These are phyloP conservation scores for Drosophila ustulata DNA, from an alignment of 2,888 invertebrate genomes.

Conservation along the genomic window DNA sequence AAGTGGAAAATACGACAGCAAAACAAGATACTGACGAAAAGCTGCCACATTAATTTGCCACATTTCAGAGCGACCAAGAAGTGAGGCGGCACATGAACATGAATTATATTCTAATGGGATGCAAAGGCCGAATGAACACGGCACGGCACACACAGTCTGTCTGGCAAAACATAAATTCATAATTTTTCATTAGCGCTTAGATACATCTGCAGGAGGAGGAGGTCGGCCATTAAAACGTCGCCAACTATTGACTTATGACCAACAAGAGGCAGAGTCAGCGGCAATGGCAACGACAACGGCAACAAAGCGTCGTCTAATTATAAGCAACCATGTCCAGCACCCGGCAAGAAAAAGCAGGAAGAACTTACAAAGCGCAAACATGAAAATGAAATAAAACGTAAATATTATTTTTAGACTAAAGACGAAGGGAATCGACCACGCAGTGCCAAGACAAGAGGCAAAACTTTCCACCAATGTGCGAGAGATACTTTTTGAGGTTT, in stretches of 20 bases:
- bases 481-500: conserved; percentile 17
- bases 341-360: conserved; percentile 37
- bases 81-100: conserved; percentile 37
- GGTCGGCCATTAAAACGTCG: conserved; percentile 71
- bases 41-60: conserved; percentile 51
- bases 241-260: conserved; percentile 78
- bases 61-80: conserved; percentile 13
- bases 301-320: conserved; percentile 66
- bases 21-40: conserved; percentile 41
- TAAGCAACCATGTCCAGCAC: conserved; percentile 49
- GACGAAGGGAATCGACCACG: conserved; percentile 17
- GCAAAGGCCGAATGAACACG: conserved; percentile 14
- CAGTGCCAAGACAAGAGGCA: conserved; percentile 3
- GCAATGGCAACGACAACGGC: not conserved
- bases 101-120: conserved; percentile 47
- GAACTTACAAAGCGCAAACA: conserved; percentile 48
- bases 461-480: conserved; percentile 32
- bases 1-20: conserved; percentile 26
- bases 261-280: conserved; percentile 31
- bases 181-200: conserved; percentile 75
- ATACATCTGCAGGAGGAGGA: conserved; percentile 23
- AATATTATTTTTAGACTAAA: conserved; percentile 70
- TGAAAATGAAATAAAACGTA: conserved; percentile 69
- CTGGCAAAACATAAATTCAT: conserved; percentile 59
- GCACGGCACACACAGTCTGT: not conserved